Evolutionary conservation across 2,113 vertebrate species (phyloP).

Genomic region (Redunca redunca): DNA sequence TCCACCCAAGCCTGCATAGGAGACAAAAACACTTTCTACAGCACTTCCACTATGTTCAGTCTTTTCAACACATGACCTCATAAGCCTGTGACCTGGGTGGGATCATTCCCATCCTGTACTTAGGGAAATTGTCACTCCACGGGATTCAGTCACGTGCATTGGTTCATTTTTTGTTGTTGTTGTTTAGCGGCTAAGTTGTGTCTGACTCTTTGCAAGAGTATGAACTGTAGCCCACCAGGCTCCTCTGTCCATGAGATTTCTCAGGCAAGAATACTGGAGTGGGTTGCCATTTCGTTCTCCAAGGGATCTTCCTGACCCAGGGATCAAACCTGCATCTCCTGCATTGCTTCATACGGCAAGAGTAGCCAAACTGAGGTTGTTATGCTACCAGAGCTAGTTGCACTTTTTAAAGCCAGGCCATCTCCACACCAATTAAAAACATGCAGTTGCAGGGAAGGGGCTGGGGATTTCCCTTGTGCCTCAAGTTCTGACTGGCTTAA

Average conservation of each 20-base stretch:
- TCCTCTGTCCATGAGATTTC: not conserved
- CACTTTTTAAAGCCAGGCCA: not conserved
- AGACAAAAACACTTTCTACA: not conserved
- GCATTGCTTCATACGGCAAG: rapidly evolving
- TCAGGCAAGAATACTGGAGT: not conserved
- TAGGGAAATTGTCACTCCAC: not conserved
- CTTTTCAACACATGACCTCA: not conserved
- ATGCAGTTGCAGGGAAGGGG: not conserved
- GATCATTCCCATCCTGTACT: not conserved
- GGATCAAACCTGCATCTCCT: not conserved
- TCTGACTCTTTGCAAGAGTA: not conserved
- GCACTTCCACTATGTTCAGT: not conserved
- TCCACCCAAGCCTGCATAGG: not conserved
- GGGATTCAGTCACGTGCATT: not conserved
- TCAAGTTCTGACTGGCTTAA: not conserved
- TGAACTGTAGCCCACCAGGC: not conserved
- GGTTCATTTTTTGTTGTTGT: not conserved
- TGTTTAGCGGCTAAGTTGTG: not conserved
- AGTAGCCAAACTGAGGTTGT: not conserved
- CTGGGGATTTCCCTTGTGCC: not conserved
- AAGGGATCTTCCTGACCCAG: not conserved
- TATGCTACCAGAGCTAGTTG: not conserved
- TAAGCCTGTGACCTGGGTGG: not conserved
- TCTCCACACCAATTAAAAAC: not conserved
- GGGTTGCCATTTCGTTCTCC: not conserved